Conservation (phyloP, 2,888 invertebrate genomes). For the Scaptomyza parva region DNA sequence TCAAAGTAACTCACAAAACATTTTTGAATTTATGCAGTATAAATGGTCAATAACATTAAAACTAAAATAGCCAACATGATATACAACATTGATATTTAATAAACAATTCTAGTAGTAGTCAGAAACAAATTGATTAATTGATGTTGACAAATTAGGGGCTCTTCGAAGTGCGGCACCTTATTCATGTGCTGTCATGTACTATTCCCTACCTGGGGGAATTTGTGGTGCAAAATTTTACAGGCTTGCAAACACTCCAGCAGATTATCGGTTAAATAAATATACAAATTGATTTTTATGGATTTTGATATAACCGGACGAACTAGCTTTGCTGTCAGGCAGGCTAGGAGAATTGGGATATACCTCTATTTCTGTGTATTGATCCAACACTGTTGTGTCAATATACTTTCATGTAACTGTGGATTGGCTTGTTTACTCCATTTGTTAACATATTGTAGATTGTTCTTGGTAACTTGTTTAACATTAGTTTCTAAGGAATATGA, state of each 20-base stretch:
- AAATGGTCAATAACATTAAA: too few relatives aligned
- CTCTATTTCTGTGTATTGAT: constrained; percentile 17
- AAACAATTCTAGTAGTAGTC: neutral
- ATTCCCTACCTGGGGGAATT: constrained; percentile 30
- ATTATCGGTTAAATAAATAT: constrained; percentile 78
- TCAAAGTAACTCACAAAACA: neutral
- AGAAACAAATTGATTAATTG: constrained; percentile 4
- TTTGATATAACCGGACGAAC: constrained; percentile 56
- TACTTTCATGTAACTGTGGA: constrained; percentile 71
- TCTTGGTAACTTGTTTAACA: constrained; percentile 30
- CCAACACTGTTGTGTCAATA: constrained; percentile 70
- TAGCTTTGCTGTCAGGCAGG: neutral
- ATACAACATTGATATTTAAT: neutral
- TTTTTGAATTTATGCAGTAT: neutral
- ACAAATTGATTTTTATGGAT: constrained; percentile 80
- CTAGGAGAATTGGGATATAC: constrained; percentile 11
- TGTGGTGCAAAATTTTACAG: constrained; percentile 59
- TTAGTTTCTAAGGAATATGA: constrained; percentile 19
- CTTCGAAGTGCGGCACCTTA: constrained; percentile 51
- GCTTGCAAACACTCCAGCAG: constrained; percentile 56
- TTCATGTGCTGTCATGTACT: constrained; percentile 42
- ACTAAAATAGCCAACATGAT: neutral
- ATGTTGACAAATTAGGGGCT: constrained; percentile 77
- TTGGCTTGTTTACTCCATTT: constrained; percentile 35
- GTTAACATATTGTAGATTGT: constrained; percentile 11